These are phyloP conservation scores for Candoia aspera DNA, from an alignment of 2,113 vertebrate species.

Conservation along the genomic window DNA sequence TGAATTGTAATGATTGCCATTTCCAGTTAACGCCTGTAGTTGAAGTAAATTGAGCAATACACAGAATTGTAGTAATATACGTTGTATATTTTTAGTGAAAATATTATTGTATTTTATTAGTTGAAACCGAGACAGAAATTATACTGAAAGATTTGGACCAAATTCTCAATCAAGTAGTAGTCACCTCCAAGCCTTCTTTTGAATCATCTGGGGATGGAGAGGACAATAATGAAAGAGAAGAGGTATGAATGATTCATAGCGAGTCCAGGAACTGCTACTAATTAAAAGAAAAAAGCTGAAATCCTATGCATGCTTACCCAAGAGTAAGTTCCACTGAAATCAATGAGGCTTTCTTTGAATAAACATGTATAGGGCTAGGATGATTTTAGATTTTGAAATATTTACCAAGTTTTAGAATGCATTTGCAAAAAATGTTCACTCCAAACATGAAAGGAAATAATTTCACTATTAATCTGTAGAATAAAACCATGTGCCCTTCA, in stretches of 20 bases:
- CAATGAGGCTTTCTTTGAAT: not conserved
- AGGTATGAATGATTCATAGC: constrained; percentile 27
- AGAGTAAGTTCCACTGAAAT: not conserved
- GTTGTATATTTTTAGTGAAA: not conserved
- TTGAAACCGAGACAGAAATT: constrained; percentile 71
- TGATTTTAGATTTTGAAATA: not conserved
- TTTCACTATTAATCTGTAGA: not conserved
- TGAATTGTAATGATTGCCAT: not conserved
- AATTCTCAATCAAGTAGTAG: constrained; percentile 62
- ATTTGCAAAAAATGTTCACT: not conserved
- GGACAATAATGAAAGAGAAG: not conserved
- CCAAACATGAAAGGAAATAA: not conserved
- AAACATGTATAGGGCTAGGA: not conserved
- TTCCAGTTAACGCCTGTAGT: not conserved
- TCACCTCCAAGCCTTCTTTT: constrained; percentile 30
- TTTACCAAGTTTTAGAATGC: not conserved
- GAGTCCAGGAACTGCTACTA: constrained; percentile 21
- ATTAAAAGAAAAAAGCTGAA: not conserved
- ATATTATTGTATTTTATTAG: constrained; percentile 48
- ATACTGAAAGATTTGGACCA: constrained; percentile 72
- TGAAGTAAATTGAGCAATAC: not conserved
- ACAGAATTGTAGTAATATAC: constrained; percentile 18
- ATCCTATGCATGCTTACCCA: not conserved
- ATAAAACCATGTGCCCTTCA: not conserved
- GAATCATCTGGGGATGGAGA: not conserved